Conservation (phyloP, 2,888 invertebrate genomes). For the Scaptodrosophila latifasciaeformis region DNA sequence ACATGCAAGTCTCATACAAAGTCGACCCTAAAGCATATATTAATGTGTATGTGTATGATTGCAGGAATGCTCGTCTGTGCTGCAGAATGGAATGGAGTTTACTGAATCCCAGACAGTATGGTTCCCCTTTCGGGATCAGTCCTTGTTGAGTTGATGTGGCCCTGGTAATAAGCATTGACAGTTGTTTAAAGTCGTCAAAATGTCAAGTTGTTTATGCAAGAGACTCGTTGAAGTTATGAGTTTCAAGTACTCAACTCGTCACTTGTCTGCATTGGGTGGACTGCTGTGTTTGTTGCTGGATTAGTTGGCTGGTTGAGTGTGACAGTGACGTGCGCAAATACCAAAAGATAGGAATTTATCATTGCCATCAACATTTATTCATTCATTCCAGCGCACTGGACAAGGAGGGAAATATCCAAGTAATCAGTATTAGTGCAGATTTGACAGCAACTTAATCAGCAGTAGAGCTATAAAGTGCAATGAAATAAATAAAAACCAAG, state of each 20-base stretch:
- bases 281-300: too few species aligned
- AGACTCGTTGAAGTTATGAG: background rate
- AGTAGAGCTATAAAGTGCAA: slow-evolving; percentile 16
- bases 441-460: slow-evolving; percentile 51
- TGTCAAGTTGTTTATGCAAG: slow-evolving; percentile 34
- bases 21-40: slow-evolving; percentile 47
- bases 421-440: slow-evolving; percentile 38
- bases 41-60: slow-evolving; percentile 50
- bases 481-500: background rate
- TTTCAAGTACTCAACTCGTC: background rate
- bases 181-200: slow-evolving; percentile 50
- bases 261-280: too few species aligned
- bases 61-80: slow-evolving; percentile 11
- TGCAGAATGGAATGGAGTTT: background rate
- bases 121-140: background rate
- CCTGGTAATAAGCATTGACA: slow-evolving; percentile 56
- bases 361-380: too few species aligned
- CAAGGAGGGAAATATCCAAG: slow-evolving; percentile 3
- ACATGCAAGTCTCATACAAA: background rate
- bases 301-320: too few species aligned
- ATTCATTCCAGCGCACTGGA: background rate
- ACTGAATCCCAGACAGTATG: too few species aligned
- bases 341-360: too few species aligned
- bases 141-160: slow-evolving; percentile 4
- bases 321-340: too few species aligned